Percentiles rank a stretch among this genome's conserved stretches.
phyloP scores from a whole-genome alignment of 2,888 invertebrate genomes.

The Stenodera caucasica region DNA sequence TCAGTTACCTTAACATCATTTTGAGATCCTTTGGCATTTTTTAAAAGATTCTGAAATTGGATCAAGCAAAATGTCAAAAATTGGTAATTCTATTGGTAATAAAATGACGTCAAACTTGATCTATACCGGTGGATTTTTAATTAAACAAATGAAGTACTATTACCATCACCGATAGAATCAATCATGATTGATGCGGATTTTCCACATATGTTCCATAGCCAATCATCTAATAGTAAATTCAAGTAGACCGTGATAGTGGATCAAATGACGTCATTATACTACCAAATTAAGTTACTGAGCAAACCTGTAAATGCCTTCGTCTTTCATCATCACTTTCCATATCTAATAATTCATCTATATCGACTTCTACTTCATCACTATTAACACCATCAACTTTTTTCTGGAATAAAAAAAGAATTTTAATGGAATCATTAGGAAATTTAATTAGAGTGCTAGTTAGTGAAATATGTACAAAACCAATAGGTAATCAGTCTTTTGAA shows the following conservation, averaged over 20 bases:
- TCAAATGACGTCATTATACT: not conserved
- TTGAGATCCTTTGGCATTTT: conserved; percentile 83
- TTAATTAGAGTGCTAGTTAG: no score
- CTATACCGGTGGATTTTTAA: no score
- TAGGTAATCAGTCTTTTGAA: no score
- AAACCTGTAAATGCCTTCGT: conserved; percentile 78
- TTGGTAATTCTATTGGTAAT: not conserved
- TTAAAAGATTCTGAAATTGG: conserved; percentile 71
- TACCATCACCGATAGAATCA: conserved; percentile 5
- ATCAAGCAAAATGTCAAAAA: conserved; percentile 27
- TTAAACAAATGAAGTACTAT: no score
- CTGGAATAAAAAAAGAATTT: conserved; percentile 45
- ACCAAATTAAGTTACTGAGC: conserved; percentile 33
- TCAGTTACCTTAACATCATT: conserved; percentile 81
- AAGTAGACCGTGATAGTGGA: no score
- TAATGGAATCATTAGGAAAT: not conserved
- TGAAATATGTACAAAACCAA: no score
- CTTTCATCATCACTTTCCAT: conserved; percentile 89
- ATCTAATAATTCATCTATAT: conserved; percentile 92
- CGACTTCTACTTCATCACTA: conserved; percentile 80
- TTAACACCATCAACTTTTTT: conserved; percentile 57
- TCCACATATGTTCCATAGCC: no score
- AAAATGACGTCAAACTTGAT: no score
- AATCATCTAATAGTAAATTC: no score
- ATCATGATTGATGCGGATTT: not conserved